Evolutionary conservation across 2,888 invertebrate genomes (phyloP), one percentile per base, ranked within the genome.

Genomic region (Tridacna crocea): DNA sequence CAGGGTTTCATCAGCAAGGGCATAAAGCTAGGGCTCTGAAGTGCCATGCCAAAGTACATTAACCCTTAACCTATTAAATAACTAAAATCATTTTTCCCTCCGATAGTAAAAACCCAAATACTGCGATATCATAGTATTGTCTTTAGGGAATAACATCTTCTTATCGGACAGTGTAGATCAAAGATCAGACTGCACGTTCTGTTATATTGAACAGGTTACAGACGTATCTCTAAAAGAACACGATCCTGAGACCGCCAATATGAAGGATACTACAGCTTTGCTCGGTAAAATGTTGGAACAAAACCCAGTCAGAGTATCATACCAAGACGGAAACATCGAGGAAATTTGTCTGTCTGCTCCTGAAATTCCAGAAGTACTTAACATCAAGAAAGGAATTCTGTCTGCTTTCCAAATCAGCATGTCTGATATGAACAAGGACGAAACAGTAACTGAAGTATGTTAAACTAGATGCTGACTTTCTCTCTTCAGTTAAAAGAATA

Each of bases 371-470:
- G 46, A 78, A 51, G 48, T 83, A 6, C 24, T 86, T 47, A 86
- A 86, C 78, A 84, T 86, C 76, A 86, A 86, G 75, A 76, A 82
- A 70, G 86, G 86, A 65, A 81, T 86, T 36, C 78, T 86, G 61
- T 86, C 86, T 19, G 60, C 84, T 36, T 78, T 86, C 73, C 86
- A 86, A 76, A 86, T 80, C 77, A 82, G 72, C 70, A 86, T 86
- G 86, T 82, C 84, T 27, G 84, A 86, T 58, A 79, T 86, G 26
- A 80, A 60, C 63, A 80, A 73, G 24, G 73, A 68, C 24, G 81
- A 86, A 61, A 86, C 75, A 17, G 78, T 84, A 58, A 73, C 77
- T 26, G 86, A 84, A 80, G 83, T 82, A 83, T 8, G 68, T 65
- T 4, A 24, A 19, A 17, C 55, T 19, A 55, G 55, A 55, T 55